Base-by-base conservation (phyloP, 2,113 vertebrate genomes). In the Ochotona curzoniae region DNA sequence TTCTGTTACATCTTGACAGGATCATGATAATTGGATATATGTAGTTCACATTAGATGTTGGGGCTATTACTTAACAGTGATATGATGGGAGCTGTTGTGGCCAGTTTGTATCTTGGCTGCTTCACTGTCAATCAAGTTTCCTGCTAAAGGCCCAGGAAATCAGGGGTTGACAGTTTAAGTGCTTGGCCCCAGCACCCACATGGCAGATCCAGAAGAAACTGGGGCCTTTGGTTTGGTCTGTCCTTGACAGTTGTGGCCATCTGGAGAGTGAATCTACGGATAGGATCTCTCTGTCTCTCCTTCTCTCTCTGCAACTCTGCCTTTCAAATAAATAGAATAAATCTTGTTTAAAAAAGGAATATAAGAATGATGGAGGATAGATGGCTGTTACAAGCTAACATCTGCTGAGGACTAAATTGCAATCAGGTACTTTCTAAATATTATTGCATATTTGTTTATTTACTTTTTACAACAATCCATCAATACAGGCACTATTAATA, bases 371-470 rank as follows among this genome's bases (percentile, higher is more conserved):
- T 57, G 21, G 28, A 47, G 25, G 23, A n/a, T 8, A 76, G 38
- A 91, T 25, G 2, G 57, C 83, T 17, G 9, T 76, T 32, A 83
- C 10, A 17, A 71, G 17, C n/a, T 15, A 82, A 82, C 23, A 35
- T 70, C 70, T 78, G 64, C 30, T 61, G 28, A 83, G 15, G 44
- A 54, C 3, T 75, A 91, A 57, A 69, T 20, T 78, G 8, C 84
- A 44, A 8, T 38, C 25, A 74, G 51, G 6, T 8, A 80, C 70
- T 71, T 88, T 80, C 6, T 89, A 91, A 73, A 70, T 90, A 64
- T 86, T 89, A 57, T 23, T 18, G 82, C 23, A 3, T 69, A 49
- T 76, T 73, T 51, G 21, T 92, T 71, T 85, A 67, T 84, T 90
- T 86, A 70, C 66, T 74, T 74, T 60, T 90, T 83, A 47, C 7